Conservation (phyloP, 2,888 invertebrate genomes). For the Muschampia plurimacula region DNA sequence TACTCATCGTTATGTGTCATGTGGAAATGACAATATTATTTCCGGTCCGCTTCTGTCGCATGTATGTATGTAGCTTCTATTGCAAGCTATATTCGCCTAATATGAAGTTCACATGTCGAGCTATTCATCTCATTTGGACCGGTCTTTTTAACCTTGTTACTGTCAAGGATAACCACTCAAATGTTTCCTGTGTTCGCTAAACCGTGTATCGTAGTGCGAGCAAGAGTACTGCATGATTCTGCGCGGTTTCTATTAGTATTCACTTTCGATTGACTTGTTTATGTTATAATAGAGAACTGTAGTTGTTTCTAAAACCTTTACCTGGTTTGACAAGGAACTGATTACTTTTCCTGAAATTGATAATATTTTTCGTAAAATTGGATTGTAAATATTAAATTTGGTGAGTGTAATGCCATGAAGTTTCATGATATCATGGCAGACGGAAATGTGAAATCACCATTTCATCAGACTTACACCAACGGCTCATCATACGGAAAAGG, state of each 20-base stretch:
- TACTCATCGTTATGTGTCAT: neutral
- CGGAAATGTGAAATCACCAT: conserved; percentile 54
- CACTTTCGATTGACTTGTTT: conserved; percentile 26
- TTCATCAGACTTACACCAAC: conserved; percentile 54
- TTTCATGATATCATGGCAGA: conserved; percentile 63
- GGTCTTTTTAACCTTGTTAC: conserved; percentile 70
- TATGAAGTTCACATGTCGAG: conserved; percentile 40
- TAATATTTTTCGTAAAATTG: neutral
- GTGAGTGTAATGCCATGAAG: conserved; percentile 65
- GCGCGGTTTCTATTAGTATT: conserved; percentile 35
- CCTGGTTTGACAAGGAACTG: neutral
- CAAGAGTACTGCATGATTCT: conserved; percentile 33
- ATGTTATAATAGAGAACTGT: conserved; percentile 1
- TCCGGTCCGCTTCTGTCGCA: conserved; percentile 18
- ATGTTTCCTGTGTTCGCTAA: conserved; percentile 66
- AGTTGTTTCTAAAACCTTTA: neutral
- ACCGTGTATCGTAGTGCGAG: conserved; percentile 46
- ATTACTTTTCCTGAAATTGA: neutral
- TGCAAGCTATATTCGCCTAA: conserved; percentile 33
- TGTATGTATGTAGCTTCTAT: conserved; percentile 21
- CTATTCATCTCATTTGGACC: conserved; percentile 47
- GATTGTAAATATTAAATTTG: conserved; percentile 5
- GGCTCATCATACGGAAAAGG: conserved; percentile 78
- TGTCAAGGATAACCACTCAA: conserved; percentile 76
- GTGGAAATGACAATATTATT: conserved; percentile 20